Percentiles rank a stretch among this genome's conserved stretches.
phyloP scores from a whole-genome alignment of 2,797 vertebrate genomes.

The Tarsius wallacei region DNA sequence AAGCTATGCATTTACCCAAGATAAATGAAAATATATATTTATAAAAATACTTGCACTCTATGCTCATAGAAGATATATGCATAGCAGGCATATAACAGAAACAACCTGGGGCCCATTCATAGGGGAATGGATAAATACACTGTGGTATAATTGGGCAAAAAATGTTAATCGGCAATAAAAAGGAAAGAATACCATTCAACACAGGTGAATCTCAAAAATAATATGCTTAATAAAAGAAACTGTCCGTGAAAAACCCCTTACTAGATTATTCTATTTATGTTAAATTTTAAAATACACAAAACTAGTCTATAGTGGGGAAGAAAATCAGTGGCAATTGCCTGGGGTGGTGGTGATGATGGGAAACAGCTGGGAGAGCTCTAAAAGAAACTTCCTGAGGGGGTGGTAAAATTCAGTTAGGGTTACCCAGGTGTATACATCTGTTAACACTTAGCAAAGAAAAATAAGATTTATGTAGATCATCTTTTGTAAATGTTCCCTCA shows the following conservation, averaged over 20 bases:
- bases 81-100: not conserved
- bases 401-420: not conserved
- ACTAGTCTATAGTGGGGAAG: not conserved
- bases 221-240: not conserved
- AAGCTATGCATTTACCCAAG: not conserved
- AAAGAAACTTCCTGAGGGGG: not conserved
- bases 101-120: not conserved
- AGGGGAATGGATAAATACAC: not conserved
- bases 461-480: not conserved
- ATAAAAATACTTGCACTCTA: not conserved
- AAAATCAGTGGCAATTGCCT: not conserved
- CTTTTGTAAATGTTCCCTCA: not conserved
- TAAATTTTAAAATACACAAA: not conserved
- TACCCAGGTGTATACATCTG: not conserved
- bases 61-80: not conserved
- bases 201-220: not conserved
- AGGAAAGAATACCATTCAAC: not conserved
- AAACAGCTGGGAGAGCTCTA: not conserved
- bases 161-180: not conserved
- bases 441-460: not conserved
- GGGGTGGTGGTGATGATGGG: fast-evolving
- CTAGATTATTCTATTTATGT: not conserved
- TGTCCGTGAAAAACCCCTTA: not conserved
- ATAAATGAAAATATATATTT: not conserved
- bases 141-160: not conserved